A percentile compares a stretch with the other conserved stretches of the same genome.
Conservation (phyloP, 2,113 vertebrate genomes). For the Nymphicus hollandicus region DNA sequence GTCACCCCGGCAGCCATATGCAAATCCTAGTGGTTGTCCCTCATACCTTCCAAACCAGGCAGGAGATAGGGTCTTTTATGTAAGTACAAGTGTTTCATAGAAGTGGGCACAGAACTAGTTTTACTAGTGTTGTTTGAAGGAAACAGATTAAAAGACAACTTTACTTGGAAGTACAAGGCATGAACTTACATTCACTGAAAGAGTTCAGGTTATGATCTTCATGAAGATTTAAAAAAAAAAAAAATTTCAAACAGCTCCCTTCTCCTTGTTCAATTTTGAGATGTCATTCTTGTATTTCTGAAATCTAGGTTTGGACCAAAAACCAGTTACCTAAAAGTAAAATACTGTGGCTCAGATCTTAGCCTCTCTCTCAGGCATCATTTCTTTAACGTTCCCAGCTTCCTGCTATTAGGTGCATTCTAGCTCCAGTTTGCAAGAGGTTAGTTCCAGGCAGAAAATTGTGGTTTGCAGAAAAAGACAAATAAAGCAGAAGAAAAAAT, state of each 20-base stretch:
- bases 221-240: not conserved
- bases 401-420: not conserved
- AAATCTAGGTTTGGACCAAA: not conserved
- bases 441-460: not conserved
- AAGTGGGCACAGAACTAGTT: not conserved
- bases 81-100: not conserved
- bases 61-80: not conserved
- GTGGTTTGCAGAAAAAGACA: not conserved
- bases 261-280: not conserved
- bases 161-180: not conserved
- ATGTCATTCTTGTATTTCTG: not conserved
- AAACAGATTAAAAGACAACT: not conserved
- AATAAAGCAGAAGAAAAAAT: not conserved
- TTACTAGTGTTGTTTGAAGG: not conserved
- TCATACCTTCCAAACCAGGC: not conserved
- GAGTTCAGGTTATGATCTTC: not conserved
- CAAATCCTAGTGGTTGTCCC: not conserved
- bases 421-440: not conserved
- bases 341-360: not conserved
- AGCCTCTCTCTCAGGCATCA: not conserved
- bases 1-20: not conserved
- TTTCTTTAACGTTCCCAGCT: not conserved
- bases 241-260: not conserved
- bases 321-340: not conserved
- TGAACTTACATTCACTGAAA: not conserved